Percentiles rank a stretch among this genome's conserved stretches.
These are phyloP conservation scores for Drosophila prolongata DNA, from an alignment of 2,888 invertebrate genomes.

Conservation along the genomic window DNA sequence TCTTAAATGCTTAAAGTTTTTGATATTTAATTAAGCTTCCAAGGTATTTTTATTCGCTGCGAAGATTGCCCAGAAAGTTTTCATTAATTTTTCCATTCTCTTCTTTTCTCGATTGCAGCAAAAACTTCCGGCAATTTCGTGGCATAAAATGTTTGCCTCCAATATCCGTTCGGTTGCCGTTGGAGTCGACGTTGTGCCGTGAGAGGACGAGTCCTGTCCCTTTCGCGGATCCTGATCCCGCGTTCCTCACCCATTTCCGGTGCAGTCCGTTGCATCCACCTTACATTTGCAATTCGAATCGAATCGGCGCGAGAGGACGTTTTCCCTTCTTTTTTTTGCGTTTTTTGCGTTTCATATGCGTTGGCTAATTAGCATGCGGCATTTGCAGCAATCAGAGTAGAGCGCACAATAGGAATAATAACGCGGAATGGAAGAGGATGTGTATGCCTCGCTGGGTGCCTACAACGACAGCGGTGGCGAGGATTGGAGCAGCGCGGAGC, in stretches of 20 bases:
- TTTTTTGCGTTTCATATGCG: conserved; percentile 49
- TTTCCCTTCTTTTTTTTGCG: conserved; percentile 1
- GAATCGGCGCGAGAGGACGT: conserved; percentile 35
- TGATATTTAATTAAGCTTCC: not conserved
- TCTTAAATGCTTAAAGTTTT: too few species aligned
- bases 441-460: conserved; percentile 65
- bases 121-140: conserved; percentile 66
- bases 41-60: not conserved
- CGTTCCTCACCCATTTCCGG: conserved; percentile 53
- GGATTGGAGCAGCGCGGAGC: conserved; percentile 56
- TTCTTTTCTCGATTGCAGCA: conserved; percentile 54
- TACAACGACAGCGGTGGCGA: conserved; percentile 57
- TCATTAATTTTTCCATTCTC: conserved; percentile 33
- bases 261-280: conserved; percentile 41
- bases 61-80: conserved; percentile 26
- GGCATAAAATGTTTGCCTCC: conserved; percentile 72
- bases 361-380: conserved; percentile 64
- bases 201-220: conserved; percentile 10
- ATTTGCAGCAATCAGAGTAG: conserved; percentile 36
- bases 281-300: conserved; percentile 58
- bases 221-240: conserved; percentile 4
- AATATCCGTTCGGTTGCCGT: conserved; percentile 66
- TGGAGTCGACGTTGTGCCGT: conserved; percentile 32
- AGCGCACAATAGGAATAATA: conserved; percentile 33
- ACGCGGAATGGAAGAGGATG: conserved; percentile 77